Base-by-base conservation (phyloP, 2,888 invertebrate genomes). In the Apamea anceps region DNA sequence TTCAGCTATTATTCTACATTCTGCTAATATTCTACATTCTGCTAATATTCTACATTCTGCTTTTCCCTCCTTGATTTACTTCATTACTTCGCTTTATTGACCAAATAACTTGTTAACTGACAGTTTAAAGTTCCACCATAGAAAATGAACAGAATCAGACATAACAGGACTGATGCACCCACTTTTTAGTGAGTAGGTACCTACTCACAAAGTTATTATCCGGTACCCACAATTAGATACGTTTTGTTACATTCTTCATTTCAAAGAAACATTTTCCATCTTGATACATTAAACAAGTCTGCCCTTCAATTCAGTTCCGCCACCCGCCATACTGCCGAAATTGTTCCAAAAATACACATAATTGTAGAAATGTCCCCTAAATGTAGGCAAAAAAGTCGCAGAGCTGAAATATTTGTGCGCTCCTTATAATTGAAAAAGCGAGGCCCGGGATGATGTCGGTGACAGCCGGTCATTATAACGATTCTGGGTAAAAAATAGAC, bases 401-500 rank as follows among this genome's bases (percentile, higher is more conserved):
- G 25, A 37, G 45, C 76, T 82, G 57, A 84, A 84, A 89, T 84
- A 84, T 85, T 77, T 72, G 78, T 77, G 78, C 68, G 70, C 66
- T 85, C 65, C 84, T 82, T 84, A 86, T 89, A 89, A 88, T 88
- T 89, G 89, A 84, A 88, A 88, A 85, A 81, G 71, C 82, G 80
- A 75, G 81, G 81, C 78, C 65, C 28, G 74, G 87, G 85, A 77
- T 63, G 77, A 76, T 65, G 79, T 54, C 28, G 82, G 87, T 85
- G 90, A 89, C 88, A 88, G 90, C 88, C 85, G 88, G 85, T 80
- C 88, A 83, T 88, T 88, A 82, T 80, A 85, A 84, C 88, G 77
- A 88, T 82, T 88, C 88, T 67, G 79, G 60, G 81, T 75, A 80
- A 86, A 84, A 86, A 88, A 86, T 79, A 71, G 81, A 51, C 72